Evolutionary conservation across 2,888 invertebrate species (phyloP), one percentile per base, ranked within the genome.

Genomic region (Agriopis aurantiaria): DNA sequence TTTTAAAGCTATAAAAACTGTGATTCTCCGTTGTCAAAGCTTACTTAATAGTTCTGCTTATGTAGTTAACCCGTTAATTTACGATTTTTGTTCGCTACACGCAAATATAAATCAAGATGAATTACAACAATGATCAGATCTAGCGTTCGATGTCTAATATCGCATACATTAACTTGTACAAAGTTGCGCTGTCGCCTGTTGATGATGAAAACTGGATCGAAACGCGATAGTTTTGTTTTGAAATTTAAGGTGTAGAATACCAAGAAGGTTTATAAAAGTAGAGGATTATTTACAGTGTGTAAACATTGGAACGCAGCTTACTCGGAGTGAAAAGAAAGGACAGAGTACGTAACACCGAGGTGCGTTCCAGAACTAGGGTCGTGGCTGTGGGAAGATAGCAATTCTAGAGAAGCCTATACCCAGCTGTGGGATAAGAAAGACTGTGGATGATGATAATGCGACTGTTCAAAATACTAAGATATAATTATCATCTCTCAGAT

Each of bases 101-200:
- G 88, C 88, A 82, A 86, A 84, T 73, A 86, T 92, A 92, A 92
- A 92, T 93, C 92, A 89, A 85, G 88, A 90, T 90, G 91, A 93
- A 88, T 89, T 90, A 91, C 88, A 85, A 87, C 90, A 88, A 87
- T 88, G 89, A 90, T 91, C 82, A 83, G 82, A 90, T 88, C 88
- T 87, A 81, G 79, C 79, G 79, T 88, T 88, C 82, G 85, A 87
- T 85, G 85, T 85, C 83, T 85, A 83, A 87, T 88, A 82, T 81
- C 75, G 84, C 82, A 86, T 89, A 74, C 88, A 88, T 88, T 87
- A 85, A 84, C 78, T 80, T 82, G 82, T 85, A 87, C 85, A 79
- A 87, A 84, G 84, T 86, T 77, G 85, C 77, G 80, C 79, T 71
- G 74, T 74, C 72, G 69, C 71, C 63, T 62, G 43, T 33, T 40